A percentile compares a stretch with the other conserved stretches of the same genome.
phyloP scores from a whole-genome alignment of 2,888 invertebrate species.

The Sepioteuthis lessoniana region DNA sequence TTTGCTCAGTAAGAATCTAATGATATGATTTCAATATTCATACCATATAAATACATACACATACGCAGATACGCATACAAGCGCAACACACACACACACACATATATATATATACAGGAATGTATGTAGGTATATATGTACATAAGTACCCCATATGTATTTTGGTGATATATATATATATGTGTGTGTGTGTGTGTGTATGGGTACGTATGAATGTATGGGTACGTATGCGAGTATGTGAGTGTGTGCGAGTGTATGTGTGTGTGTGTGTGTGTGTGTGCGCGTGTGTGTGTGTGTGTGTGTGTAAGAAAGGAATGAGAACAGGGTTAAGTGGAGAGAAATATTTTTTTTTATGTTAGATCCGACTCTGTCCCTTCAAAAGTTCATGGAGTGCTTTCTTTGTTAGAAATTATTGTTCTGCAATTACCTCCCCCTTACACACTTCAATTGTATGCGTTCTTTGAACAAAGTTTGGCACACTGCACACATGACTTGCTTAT shows the following conservation, averaged over 20 bases:
- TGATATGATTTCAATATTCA: too few relatives aligned
- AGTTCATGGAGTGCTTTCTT: background rate
- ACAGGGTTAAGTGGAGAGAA: background rate
- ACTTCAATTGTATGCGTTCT: background rate
- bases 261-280: too few relatives aligned
- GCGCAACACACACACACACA: too few relatives aligned
- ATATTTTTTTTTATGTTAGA: background rate
- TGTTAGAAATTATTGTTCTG: constrained; percentile 20
- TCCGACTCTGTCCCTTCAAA: background rate
- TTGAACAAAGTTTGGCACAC: constrained; percentile 33
- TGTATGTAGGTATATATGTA: too few relatives aligned
- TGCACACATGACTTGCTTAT: constrained; percentile 33
- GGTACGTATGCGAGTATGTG: background rate
- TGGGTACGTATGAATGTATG: background rate
- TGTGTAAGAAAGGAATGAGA: background rate
- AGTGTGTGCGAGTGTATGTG: too few relatives aligned
- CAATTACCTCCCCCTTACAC: background rate
- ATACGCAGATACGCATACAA: background rate
- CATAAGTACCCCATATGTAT: too few relatives aligned
- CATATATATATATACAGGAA: too few relatives aligned
- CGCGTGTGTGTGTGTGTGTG: too few relatives aligned
- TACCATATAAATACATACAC: background rate
- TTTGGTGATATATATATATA: background rate
- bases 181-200: background rate
- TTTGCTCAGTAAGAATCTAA: too few relatives aligned